Conservation (phyloP, 2,888 invertebrate genomes). For the Polyommatus iphigenia region DNA sequence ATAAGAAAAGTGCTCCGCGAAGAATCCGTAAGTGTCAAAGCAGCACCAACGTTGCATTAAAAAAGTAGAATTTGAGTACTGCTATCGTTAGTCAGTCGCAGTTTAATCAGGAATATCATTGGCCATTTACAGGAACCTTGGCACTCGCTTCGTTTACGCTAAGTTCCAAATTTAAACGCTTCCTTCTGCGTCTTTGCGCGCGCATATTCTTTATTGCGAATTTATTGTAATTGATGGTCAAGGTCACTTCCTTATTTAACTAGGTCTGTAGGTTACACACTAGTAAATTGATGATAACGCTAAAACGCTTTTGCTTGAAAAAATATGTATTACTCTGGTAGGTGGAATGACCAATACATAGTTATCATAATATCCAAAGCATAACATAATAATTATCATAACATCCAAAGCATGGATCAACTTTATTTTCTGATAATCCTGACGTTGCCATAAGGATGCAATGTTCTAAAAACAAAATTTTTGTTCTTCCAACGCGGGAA, state of each 20-base stretch:
- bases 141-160: conserved; percentile 49
- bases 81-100: neutral
- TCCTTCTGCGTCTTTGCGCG: conserved; percentile 56
- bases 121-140: conserved; percentile 56
- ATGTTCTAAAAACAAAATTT: neutral
- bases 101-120: conserved; percentile 2
- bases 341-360: no score
- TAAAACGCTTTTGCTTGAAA: neutral
- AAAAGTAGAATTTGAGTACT: neutral
- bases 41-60: neutral
- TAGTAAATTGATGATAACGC: neutral
- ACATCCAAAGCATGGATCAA: neutral
- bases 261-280: conserved; percentile 3
- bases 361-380: neutral
- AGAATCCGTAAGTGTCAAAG: neutral
- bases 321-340: no score
- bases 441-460: neutral
- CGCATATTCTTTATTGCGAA: conserved; percentile 38
- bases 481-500: neutral
- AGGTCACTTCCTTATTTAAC: conserved; percentile 12
- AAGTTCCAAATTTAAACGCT: conserved; percentile 56
- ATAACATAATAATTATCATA: no score
- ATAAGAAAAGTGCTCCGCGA: neutral
- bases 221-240: conserved; percentile 34
- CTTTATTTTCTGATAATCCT: no score